phyloP scores from a whole-genome alignment of 2,888 invertebrate genomes.

The Drosophila robusta region DNA sequence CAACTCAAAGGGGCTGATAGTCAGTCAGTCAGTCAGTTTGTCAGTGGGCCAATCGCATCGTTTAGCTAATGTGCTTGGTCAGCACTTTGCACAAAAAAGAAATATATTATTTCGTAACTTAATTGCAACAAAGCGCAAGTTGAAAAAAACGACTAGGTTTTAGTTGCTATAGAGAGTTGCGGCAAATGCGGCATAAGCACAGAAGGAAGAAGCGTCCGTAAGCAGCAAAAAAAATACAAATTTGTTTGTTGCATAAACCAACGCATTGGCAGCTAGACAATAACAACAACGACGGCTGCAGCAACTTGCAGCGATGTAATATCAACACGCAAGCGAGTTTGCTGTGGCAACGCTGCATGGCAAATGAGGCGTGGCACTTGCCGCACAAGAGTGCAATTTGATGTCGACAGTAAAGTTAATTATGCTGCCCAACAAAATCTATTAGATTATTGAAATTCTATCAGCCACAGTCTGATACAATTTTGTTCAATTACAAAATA shows the following conservation, averaged over 20 bases:
- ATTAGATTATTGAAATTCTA: conserved; percentile 16
- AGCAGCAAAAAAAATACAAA: conserved; percentile 2
- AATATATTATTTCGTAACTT: conserved; percentile 66
- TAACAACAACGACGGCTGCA: conserved; percentile 10
- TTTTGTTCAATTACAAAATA: conserved; percentile 1
- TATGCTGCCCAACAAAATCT: conserved; percentile 12
- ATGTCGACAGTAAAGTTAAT: conserved; percentile 32
- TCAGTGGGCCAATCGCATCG: conserved; percentile 44
- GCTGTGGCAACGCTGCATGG: conserved; percentile 21
- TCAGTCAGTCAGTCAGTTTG: conserved; percentile 16
- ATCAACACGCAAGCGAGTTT: conserved; percentile 49
- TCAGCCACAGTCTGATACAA: neutral
- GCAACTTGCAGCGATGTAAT: conserved; percentile 20
- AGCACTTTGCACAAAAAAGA: conserved; percentile 55
- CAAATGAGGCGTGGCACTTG: conserved; percentile 34
- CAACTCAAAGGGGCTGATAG: neutral
- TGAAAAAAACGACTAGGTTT: conserved; percentile 31
- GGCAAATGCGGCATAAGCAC: conserved; percentile 5
- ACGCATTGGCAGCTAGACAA: conserved; percentile 29
- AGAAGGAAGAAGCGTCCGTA: conserved; percentile 45
- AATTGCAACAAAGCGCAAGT: conserved; percentile 55
- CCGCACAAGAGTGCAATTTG: conserved; percentile 31
- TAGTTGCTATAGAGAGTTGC: conserved; percentile 40
- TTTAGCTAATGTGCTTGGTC: conserved; percentile 67
- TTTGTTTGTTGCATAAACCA: conserved; percentile 62